phyloP scores from a whole-genome alignment of 1,140 invertebrate species.

The Chironomus tepperi region DNA sequence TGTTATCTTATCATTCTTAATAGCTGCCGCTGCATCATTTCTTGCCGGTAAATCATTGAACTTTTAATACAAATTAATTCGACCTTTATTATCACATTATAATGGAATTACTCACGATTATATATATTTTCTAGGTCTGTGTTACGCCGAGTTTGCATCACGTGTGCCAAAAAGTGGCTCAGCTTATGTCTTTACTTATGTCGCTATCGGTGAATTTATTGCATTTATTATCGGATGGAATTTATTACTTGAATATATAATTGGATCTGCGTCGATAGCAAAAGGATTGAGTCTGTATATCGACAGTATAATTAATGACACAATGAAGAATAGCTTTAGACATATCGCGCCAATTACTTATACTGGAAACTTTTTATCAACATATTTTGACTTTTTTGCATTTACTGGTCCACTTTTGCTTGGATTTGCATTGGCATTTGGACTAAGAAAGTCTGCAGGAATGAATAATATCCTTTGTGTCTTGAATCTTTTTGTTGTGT shows the following conservation, averaged over 20 bases:
- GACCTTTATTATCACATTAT: background rate
- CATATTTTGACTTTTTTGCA: conserved; percentile 61
- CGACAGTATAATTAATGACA: conserved; percentile 49
- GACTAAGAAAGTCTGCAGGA: conserved; percentile 72
- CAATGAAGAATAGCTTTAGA: conserved; percentile 40
- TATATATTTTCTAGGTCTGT: conserved; percentile 52
- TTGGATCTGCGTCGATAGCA: conserved; percentile 78
- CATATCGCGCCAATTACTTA: conserved; percentile 47
- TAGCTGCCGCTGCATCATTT: conserved; percentile 59
- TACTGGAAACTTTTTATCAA: conserved; percentile 42
- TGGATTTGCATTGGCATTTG: conserved; percentile 63
- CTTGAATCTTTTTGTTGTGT: conserved; percentile 72
- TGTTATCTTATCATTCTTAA: conserved; percentile 54
- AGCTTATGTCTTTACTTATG: conserved; percentile 83
- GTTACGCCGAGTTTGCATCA: conserved; percentile 81
- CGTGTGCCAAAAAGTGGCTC: conserved; percentile 76
- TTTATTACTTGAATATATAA: conserved; percentile 82
- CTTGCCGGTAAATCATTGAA: conserved; percentile 51
- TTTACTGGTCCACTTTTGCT: conserved; percentile 33
- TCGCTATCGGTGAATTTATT: conserved; percentile 73
- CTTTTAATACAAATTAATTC: background rate
- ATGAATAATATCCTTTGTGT: conserved; percentile 78
- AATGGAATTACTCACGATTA: background rate
- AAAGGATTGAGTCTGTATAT: conserved; percentile 70
- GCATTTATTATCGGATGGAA: conserved; percentile 83